These are phyloP conservation scores for Nezara viridula DNA, from an alignment of 2,888 invertebrate genomes.

Conservation along the genomic window DNA sequence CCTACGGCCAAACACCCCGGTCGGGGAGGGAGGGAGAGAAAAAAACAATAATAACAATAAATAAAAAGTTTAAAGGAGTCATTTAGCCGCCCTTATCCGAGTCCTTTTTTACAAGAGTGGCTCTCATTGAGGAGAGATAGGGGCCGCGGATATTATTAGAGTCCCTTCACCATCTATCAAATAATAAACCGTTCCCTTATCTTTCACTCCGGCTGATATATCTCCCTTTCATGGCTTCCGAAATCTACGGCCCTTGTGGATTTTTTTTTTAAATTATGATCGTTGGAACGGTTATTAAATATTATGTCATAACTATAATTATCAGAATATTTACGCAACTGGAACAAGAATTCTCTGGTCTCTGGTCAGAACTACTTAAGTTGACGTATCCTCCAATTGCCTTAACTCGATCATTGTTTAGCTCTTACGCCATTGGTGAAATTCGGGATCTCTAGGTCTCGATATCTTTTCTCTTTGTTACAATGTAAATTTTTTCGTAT, in stretches of 20 bases:
- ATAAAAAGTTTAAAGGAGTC: slow-evolving; percentile 44
- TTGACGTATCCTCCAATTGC: too few species aligned
- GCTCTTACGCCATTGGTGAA: too few species aligned
- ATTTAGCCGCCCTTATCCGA: slow-evolving; percentile 31
- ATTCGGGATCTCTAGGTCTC: too few species aligned
- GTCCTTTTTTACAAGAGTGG: not conserved
- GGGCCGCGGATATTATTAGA: not conserved
- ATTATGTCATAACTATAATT: not conserved
- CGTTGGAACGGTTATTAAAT: not conserved
- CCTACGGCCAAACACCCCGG: not conserved
- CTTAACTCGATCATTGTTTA: too few species aligned
- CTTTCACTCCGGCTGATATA: not conserved
- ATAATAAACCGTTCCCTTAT: not conserved
- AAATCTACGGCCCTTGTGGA: not conserved
- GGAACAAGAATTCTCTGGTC: too few species aligned
- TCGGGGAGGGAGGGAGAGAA: not conserved
- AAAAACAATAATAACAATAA: slow-evolving; percentile 49
- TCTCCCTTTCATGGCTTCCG: not conserved
- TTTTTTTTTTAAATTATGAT: not conserved
- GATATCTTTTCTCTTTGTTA: too few species aligned
- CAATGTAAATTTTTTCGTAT: too few species aligned
- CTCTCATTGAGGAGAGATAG: slow-evolving; percentile 36
- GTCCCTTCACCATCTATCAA: not conserved
- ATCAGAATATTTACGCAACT: too few species aligned
- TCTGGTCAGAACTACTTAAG: too few species aligned